Evolutionary conservation across 53 echinoderm and acorn worm genomes (phyloP).

Genomic region (Crossaster papposus): DNA sequence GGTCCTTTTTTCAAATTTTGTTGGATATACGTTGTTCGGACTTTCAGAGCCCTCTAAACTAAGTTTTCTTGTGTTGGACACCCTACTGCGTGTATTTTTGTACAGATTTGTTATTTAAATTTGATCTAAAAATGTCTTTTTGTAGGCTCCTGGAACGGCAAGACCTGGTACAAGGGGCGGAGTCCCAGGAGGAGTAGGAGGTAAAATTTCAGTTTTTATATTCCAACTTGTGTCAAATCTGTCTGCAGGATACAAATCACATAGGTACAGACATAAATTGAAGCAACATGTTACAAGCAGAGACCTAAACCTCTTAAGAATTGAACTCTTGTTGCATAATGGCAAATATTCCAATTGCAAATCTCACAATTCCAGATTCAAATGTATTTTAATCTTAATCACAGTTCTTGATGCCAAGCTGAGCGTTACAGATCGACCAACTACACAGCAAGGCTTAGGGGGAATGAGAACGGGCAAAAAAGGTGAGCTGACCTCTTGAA

Average conservation of each 20-base stretch:
- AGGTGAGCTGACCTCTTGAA: constrained; percentile 68
- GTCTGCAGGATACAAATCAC: not conserved
- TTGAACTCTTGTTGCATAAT: not conserved
- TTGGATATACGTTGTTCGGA: too few relatives aligned
- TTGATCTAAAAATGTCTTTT: not conserved
- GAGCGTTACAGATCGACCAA: constrained; percentile 93
- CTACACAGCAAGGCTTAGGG: constrained; percentile 95
- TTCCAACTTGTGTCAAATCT: not conserved
- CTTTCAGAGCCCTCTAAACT: too few relatives aligned
- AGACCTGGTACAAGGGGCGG: constrained; percentile 98
- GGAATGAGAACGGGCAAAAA: constrained; percentile 96
- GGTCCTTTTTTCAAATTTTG: not conserved
- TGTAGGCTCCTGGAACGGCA: constrained; percentile 93
- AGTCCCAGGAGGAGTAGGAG: constrained; percentile 73
- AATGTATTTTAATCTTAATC: constrained; percentile 16
- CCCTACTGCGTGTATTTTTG: not conserved
- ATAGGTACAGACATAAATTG: not conserved
- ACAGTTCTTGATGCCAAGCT: constrained; percentile 90
- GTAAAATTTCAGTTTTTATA: constrained; percentile 42
- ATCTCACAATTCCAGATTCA: not conserved
- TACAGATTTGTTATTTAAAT: not conserved
- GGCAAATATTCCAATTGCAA: not conserved
- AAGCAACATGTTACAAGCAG: not conserved
- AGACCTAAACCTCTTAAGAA: too few relatives aligned
- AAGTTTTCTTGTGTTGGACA: too few relatives aligned